phyloP scores from a whole-genome alignment of 2,113 vertebrate genomes.

The Phrynosoma platyrhinos region DNA sequence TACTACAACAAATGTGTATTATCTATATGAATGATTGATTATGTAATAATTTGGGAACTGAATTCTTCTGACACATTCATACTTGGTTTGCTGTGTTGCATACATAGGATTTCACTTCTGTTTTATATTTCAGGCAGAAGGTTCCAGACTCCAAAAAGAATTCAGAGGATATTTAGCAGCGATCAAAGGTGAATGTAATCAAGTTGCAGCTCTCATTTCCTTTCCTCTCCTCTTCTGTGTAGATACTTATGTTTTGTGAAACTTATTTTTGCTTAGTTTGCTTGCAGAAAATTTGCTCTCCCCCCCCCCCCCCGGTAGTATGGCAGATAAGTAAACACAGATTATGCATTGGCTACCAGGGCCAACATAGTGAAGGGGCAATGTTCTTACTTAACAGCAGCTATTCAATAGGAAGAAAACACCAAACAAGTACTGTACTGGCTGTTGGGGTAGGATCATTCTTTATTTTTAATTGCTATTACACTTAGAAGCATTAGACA shows the following conservation, averaged over 20 bases:
- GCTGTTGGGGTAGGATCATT: too few relatives aligned
- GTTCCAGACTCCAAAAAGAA: constrained; percentile 93
- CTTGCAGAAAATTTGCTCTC: neutral
- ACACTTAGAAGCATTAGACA: too few relatives aligned
- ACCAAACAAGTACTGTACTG: neutral
- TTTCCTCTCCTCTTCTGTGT: neutral
- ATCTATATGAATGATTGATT: neutral
- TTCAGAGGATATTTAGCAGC: constrained; percentile 93
- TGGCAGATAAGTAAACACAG: neutral
- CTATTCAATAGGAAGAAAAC: too few relatives aligned
- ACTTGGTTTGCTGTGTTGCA: constrained; percentile 19
- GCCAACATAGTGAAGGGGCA: neutral
- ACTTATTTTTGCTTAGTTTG: neutral
- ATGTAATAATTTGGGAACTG: neutral
- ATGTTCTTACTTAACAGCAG: neutral
- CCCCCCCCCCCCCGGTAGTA: neutral
- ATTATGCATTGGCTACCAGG: neutral
- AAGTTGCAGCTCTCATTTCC: neutral
- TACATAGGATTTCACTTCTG: constrained; percentile 33
- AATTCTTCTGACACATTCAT: neutral
- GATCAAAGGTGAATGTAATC: constrained; percentile 89
- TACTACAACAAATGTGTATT: neutral
- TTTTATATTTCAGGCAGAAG: constrained; percentile 87
- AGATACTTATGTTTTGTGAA: neutral
- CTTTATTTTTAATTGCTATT: too few relatives aligned